Conservation (phyloP, 2,888 invertebrate genomes). For the Deladenus siricidicola region DNA sequence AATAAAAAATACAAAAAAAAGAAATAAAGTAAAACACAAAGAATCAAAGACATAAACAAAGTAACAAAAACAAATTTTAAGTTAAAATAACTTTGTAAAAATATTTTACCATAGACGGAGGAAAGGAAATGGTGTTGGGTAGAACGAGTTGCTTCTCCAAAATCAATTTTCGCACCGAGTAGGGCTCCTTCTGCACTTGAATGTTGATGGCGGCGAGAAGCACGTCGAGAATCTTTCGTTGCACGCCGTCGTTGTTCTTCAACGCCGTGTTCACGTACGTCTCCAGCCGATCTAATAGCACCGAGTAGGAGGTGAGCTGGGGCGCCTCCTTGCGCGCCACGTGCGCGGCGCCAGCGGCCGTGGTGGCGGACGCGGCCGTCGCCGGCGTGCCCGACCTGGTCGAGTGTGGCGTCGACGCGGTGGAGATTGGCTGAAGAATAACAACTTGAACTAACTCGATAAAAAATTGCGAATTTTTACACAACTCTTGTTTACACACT, state of each 20-base stretch:
- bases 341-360: neutral
- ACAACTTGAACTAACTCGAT: too few relatives aligned
- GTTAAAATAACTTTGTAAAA: constrained; percentile 5
- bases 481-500: too few relatives aligned
- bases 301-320: constrained; percentile 33
- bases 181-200: constrained; percentile 48
- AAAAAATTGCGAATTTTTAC: too few relatives aligned
- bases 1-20: too few relatives aligned
- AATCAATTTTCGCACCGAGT: constrained; percentile 45
- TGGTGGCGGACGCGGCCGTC: constrained; percentile 1
- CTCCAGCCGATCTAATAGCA: constrained; percentile 38
- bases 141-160: constrained; percentile 50
- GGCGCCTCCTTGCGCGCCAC: constrained; percentile 28
- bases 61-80: neutral
- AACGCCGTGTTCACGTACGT: constrained; percentile 38
- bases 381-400: neutral
- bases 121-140: constrained; percentile 50
- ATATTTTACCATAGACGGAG: constrained; percentile 41
- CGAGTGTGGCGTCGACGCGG: neutral
- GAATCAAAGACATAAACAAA: neutral
- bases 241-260: constrained; percentile 27
- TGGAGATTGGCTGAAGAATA: neutral
- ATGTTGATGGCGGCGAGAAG: constrained; percentile 47
- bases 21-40: too few relatives aligned
- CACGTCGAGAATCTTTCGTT: constrained; percentile 45